Evolutionary conservation across 2,888 invertebrate genomes (phyloP), one percentile per base, ranked within the genome.

Genomic region (Drosophila helvetica): DNA sequence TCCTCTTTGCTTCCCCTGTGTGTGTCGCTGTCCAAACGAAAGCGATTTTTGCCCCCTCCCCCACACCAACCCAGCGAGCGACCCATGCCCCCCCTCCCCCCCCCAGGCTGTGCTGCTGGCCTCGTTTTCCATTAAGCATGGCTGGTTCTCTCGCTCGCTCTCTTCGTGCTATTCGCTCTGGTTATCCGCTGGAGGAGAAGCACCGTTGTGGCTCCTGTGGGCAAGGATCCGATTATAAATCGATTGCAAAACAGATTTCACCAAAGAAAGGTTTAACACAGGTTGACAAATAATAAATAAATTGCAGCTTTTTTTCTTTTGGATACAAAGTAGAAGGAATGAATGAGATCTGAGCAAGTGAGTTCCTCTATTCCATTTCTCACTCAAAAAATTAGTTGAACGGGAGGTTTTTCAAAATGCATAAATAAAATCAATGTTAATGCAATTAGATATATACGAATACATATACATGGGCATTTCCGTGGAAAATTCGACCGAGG

Each of bases 31-130:
- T 52, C 53, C 52, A 65, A 53, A 4, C 30, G 17, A 30, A 19
- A 48, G 30, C 47, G 42, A 66, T 65, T 65, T 66, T 48, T 67
- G 54, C 65, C 65, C 67, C 43, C 38, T 42, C 67, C 46, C 54
- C 54, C 67, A 42, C 53, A 27, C 50, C 62, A 38, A 6, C 1
- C 7, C 7, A 38, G 7, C 38, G n/a, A n/a, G 38, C 38, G 38
- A 15, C 6, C 15, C 38, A 7, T 38, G 15, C 22, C 4, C 22
- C 2, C 19, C 30, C 48, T 48, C 48, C 10, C 42, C 46, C 51
- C 65, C 10, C 17, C 4, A 38, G 38, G 7, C 38, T 38, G n/a
- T 38, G 46, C 60, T 67, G 68, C 56, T 66, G 68, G 43, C 66
- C 66, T 66, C 66, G 68, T 66, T 66, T 66, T 57, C 46, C 58